phyloP scores from a whole-genome alignment of 2,888 invertebrate species.

The Melolontha melolontha region DNA sequence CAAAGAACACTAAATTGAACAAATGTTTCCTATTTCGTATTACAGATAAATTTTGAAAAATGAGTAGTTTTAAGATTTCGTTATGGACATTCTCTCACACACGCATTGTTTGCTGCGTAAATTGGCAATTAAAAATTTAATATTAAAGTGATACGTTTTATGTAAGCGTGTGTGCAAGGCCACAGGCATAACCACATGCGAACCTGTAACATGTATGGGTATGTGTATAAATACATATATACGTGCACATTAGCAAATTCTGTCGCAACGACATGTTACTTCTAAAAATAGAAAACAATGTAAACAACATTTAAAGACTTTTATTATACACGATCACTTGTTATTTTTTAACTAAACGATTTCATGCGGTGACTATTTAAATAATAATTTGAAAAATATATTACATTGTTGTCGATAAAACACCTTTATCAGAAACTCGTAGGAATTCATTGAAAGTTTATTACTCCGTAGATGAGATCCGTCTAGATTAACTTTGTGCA shows the following conservation, averaged over 20 bases:
- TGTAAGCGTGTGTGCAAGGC: conserved; percentile 25
- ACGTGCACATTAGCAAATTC: conserved; percentile 39
- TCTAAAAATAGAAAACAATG: conserved; percentile 41
- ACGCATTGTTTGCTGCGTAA: conserved; percentile 18
- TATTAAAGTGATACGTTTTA: conserved; percentile 36
- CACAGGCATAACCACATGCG: conserved; percentile 18
- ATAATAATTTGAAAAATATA: not conserved
- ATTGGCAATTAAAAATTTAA: conserved; percentile 33
- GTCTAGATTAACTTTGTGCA: too few relatives aligned
- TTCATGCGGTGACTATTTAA: conserved; percentile 7
- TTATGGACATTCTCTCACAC: not conserved
- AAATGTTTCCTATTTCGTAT: too few relatives aligned
- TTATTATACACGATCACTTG: conserved; percentile 4
- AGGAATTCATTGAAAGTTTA: too few relatives aligned
- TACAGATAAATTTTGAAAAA: not conserved
- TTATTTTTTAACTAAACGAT: conserved; percentile 14
- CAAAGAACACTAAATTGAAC: too few relatives aligned
- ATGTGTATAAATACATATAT: conserved; percentile 26
- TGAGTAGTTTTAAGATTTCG: not conserved
- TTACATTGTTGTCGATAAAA: too few relatives aligned
- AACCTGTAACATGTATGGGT: conserved; percentile 8
- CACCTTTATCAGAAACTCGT: too few relatives aligned
- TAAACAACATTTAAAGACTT: conserved; percentile 35
- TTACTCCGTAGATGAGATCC: too few relatives aligned
- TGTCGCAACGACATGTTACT: conserved; percentile 38